phyloP scores from a whole-genome alignment of 2,113 vertebrate genomes.

The pig (Sus scrofa) region DNA sequence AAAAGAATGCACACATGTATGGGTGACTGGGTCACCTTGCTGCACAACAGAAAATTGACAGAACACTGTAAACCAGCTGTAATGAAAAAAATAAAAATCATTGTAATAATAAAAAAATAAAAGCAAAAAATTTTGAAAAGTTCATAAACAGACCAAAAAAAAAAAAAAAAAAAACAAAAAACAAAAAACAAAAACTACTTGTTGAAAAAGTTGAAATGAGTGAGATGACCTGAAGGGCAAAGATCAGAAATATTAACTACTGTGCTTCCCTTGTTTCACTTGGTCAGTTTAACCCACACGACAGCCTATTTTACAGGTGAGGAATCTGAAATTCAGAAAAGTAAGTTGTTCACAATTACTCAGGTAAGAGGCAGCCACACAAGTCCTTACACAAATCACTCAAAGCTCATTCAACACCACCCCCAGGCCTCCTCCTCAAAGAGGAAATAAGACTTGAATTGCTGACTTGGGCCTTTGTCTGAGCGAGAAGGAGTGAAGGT shows the following conservation, averaged over 20 bases:
- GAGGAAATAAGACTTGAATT: background rate
- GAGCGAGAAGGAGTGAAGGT: background rate
- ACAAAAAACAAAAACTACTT: background rate
- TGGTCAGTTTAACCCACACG: background rate
- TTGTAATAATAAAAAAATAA: no score
- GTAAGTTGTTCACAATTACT: background rate
- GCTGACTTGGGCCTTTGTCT: background rate
- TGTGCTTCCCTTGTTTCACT: background rate
- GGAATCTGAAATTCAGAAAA: background rate
- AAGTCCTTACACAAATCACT: no score
- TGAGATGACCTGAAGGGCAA: background rate
- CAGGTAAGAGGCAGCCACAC: background rate
- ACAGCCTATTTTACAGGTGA: background rate
- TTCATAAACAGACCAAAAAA: no score
- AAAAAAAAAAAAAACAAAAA: no score
- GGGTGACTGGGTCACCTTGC: no score
- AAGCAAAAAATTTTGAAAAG: no score
- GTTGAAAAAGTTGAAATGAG: background rate
- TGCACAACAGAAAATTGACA: no score
- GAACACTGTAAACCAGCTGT: no score
- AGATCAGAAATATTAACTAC: background rate
- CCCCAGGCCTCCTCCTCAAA: background rate
- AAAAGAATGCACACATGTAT: no score
- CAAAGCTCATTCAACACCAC: background rate
- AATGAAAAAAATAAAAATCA: no score